Evolutionary conservation across 2,113 vertebrate genomes (phyloP), one percentile per base, ranked within the genome.

Genomic region (Ondatra zibethicus): DNA sequence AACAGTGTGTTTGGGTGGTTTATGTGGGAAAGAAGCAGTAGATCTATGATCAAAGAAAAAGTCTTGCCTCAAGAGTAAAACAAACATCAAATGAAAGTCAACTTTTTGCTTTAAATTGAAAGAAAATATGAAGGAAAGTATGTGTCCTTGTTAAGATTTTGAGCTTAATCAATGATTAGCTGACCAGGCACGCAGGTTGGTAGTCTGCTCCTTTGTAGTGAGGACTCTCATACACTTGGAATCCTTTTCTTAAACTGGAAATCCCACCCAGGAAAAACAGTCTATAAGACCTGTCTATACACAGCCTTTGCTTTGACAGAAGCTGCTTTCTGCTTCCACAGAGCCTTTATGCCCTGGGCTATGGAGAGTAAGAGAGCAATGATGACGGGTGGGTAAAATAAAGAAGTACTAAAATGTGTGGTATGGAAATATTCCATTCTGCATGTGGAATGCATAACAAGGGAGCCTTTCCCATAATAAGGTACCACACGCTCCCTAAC

Each of bases 21-120:
- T 97, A 63, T 72, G 11, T 93, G 92, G 97, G 42, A 92, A 96
- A 92, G 61, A 78, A 94, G 82, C 33, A 86, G 25, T 68, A 94
- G 39, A 42, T 55, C 8, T 45, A 89, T 25, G 58, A 86, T 93
- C 92, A 93, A 88, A 95, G 75, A 55, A 89, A 91, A 76, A 36
- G 39, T 11, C 36, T 80, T 31, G 42, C 12, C 17, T 66, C 33
- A 91, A 91, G 31, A 88, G 88, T 88, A 88, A 95, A 96, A 50
- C 68, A 95, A 50, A 33, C n/a, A 23, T 27, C 80, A 97, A 96
- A 95, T 45, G 33, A 94, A 92, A 65, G 52, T 88, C 88, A 70
- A 58, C 70, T 75, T 81, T 72, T 31, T 93, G 50, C 75, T 93
- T 95, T 84, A 55, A 95, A 75, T 89, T 88, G 94, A 80, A 93